Conservation (phyloP, 1,140 invertebrate genomes). For the Hypothenemus hampei region DNA sequence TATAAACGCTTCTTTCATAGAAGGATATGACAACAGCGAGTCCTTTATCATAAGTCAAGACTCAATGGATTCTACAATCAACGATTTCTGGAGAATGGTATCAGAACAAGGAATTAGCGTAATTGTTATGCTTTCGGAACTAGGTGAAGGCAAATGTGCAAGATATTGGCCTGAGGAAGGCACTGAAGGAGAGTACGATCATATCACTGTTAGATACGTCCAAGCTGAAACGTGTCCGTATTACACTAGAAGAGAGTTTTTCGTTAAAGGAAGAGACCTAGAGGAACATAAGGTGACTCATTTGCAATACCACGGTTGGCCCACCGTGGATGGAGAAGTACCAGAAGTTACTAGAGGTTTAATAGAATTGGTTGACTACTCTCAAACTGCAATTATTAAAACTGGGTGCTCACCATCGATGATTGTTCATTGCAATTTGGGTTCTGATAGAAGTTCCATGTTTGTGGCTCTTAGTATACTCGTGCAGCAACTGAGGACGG, state of each 20-base stretch:
- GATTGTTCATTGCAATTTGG: conserved; percentile 77
- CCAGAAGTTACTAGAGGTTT: conserved; percentile 78
- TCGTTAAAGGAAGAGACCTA: conserved; percentile 72
- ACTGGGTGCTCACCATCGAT: conserved; percentile 55
- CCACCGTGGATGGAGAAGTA: conserved; percentile 79
- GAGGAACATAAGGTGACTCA: conserved; percentile 73
- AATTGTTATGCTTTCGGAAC: conserved; percentile 91
- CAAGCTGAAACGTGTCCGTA: conserved; percentile 83
- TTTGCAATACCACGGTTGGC: conserved; percentile 86
- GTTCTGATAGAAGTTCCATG: conserved; percentile 82
- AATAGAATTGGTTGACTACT: conserved; percentile 73
- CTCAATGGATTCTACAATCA: conserved; percentile 80
- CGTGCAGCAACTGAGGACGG: conserved; percentile 73
- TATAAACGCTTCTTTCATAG: conserved; percentile 95
- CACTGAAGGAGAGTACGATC: conserved; percentile 67
- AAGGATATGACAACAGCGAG: conserved; percentile 90
- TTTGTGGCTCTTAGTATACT: conserved; percentile 83
- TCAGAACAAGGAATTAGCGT: conserved; percentile 87
- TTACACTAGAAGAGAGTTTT: conserved; percentile 77
- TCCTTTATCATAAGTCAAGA: conserved; percentile 96
- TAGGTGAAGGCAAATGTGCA: conserved; percentile 71
- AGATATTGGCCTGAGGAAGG: conserved; percentile 92
- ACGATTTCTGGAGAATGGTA: conserved; percentile 96
- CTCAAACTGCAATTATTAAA: conserved; percentile 48
- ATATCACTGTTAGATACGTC: conserved; percentile 79